phyloP scores from a whole-genome alignment of 2,888 invertebrate genomes.

The Hypselothyrea guttata region DNA sequence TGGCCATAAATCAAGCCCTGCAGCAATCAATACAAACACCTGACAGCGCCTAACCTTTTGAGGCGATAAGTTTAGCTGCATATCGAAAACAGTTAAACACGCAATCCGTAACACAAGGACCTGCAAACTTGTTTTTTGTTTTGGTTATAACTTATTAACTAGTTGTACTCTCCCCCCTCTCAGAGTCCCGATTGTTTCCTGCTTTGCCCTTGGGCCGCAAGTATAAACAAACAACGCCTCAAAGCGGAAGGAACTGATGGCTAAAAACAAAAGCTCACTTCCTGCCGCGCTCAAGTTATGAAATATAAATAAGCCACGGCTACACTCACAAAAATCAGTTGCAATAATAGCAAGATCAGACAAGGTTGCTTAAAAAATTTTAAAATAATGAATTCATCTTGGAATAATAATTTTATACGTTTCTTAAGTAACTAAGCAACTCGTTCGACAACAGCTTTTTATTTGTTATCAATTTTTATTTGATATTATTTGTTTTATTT shows the following conservation, averaged over 20 bases:
- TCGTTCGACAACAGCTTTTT: too few species aligned
- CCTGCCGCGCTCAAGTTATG: slow-evolving; percentile 61
- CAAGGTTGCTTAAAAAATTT: too few species aligned
- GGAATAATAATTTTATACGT: too few species aligned
- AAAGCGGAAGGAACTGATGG: slow-evolving; percentile 75
- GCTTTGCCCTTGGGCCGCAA: neutral
- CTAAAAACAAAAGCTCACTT: slow-evolving; percentile 75
- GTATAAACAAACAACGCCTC: slow-evolving; percentile 56
- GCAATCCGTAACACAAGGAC: slow-evolving; percentile 38
- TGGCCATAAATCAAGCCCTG: slow-evolving; percentile 40
- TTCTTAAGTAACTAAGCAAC: too few species aligned
- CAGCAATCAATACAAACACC: slow-evolving; percentile 57
- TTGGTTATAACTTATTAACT: slow-evolving; percentile 66
- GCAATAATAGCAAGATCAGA: too few species aligned
- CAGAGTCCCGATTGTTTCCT: neutral
- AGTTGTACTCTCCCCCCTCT: slow-evolving; percentile 2
- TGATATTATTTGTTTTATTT: too few species aligned
- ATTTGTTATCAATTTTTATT: too few species aligned
- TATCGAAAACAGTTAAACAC: slow-evolving; percentile 47
- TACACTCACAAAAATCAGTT: too few species aligned
- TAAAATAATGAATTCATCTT: too few species aligned
- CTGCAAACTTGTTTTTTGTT: slow-evolving; percentile 26
- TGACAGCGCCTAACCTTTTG: slow-evolving; percentile 49
- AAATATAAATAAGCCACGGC: slow-evolving; percentile 66
- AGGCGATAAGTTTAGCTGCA: slow-evolving; percentile 40